phyloP scores from a whole-genome alignment of 2,888 invertebrate genomes.

The Stenotaenia linearis region DNA sequence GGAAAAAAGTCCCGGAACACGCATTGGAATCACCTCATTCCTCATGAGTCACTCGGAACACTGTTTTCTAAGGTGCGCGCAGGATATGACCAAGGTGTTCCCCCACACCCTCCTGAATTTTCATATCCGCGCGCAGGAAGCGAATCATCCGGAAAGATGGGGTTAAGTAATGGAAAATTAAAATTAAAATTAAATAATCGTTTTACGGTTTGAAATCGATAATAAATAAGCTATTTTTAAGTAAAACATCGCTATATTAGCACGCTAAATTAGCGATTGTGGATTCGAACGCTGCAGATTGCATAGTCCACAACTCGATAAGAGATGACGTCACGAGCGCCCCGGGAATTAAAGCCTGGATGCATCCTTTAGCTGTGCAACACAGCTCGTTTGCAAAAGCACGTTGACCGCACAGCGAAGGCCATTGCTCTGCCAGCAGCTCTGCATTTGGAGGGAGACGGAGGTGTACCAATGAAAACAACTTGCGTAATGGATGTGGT shows the following conservation, averaged over 20 bases:
- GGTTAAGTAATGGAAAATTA: background rate
- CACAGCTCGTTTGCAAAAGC: slow-evolving; percentile 17
- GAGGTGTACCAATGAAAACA: slow-evolving; percentile 24
- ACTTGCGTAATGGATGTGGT: slow-evolving; percentile 26
- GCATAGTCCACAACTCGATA: too few species aligned
- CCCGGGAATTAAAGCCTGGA: background rate
- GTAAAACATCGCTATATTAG: too few species aligned
- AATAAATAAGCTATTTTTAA: too few species aligned
- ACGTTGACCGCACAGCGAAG: slow-evolving; percentile 22
- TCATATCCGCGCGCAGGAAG: background rate
- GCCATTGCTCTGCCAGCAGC: slow-evolving; percentile 20
- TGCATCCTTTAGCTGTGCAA: background rate
- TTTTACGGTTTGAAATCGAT: too few species aligned
- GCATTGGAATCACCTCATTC: background rate
- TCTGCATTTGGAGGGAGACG: background rate
- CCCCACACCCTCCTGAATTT: background rate
- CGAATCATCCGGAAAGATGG: slow-evolving; percentile 5
- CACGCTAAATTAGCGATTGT: too few species aligned
- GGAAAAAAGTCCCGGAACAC: background rate
- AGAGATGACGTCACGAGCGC: background rate
- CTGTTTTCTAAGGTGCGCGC: background rate
- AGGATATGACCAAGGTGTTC: background rate
- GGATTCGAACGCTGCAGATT: too few species aligned
- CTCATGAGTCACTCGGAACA: background rate
- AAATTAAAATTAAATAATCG: too few species aligned